phyloP scores from a whole-genome alignment of 2,797 vertebrate species.

The Gastrophryne carolinensis region DNA sequence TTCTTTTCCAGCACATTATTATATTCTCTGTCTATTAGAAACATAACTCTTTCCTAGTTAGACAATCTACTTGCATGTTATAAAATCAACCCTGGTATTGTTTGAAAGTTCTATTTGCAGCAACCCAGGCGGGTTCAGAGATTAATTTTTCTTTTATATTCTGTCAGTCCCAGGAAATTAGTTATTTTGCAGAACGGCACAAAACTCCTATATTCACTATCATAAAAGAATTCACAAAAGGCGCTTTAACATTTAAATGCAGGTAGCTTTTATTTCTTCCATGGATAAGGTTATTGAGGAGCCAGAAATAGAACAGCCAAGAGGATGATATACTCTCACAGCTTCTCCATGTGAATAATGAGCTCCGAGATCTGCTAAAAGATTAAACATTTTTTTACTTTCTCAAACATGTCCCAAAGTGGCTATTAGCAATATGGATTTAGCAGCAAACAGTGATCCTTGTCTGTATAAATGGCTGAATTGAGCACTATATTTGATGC shows the following conservation, averaged over 20 bases:
- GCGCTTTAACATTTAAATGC: constrained; percentile 35
- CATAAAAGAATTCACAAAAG: constrained; percentile 43
- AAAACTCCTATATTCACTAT: constrained; percentile 2
- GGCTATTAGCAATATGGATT: constrained; percentile 10
- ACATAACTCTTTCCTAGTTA: background rate
- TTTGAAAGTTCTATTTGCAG: background rate
- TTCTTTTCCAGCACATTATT: constrained; percentile 6
- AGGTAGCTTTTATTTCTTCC: constrained; percentile 26
- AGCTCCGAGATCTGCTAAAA: constrained; percentile 8
- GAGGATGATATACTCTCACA: constrained; percentile 14
- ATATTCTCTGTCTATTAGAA: constrained; percentile 5
- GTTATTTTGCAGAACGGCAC: constrained; percentile 29
- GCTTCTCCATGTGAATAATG: constrained; percentile 10
- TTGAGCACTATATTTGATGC: background rate
- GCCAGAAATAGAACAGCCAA: constrained; percentile 21
- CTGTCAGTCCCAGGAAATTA: constrained; percentile 27
- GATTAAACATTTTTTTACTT: constrained; percentile 9
- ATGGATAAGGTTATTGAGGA: constrained; percentile 19
- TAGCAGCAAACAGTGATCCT: background rate
- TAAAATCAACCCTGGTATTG: constrained; percentile 13
- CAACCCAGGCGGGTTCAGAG: background rate
- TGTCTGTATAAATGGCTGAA: constrained; percentile 15
- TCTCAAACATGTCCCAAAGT: constrained; percentile 15
- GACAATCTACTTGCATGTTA: background rate
- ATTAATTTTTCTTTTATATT: constrained; percentile 12